Evolutionary conservation across 2,113 vertebrate species (phyloP), one percentile per base, ranked within the genome.

Genomic region (Stercorarius parasiticus): DNA sequence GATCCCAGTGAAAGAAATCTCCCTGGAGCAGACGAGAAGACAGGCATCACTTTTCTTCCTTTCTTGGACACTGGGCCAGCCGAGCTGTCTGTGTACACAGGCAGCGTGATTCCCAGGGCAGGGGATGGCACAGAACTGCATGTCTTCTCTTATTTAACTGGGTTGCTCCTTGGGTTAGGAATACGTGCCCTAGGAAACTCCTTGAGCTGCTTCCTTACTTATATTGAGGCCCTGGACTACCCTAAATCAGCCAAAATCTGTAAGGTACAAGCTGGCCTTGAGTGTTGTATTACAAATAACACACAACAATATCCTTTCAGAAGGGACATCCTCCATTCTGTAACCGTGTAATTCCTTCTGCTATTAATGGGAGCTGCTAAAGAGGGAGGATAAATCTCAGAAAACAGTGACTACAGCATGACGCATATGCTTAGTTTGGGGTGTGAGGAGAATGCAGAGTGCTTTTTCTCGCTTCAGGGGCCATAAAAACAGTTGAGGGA

Each of bases 291-390:
- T 94, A 71, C 92, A 81, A 84, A 84, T 71, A 95, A 64, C 0
- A 0, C 55, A 64, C 30, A 80, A 45, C 53, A 84, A 19, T 84
- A 84, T 86, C 88, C 49, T 88, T 82, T 67, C 77, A 50, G 69
- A 65, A 50, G 86, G 56, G 53, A 76, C 80, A 92, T 72, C 61
- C 42, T 81, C 77, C 52, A 38, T 93, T 53, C 83, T 69, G 55
- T 79, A 71, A 64, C 76, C 4, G 1, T 92, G 58, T 86, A 69
- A 89, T 84, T 92, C 77, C 71, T 93, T 87, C 93, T 94, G 88
- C 88, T 94, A 36, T 88, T 94, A 96, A 82, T 91, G 89, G 91
- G 52, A 95, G 70, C 78, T 94, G 77, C 81, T 89, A 82, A 95
- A 95, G 80, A 94, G 69, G 55, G 65, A 69, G 91, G 88, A 95